phyloP scores from a whole-genome alignment of 1,140 invertebrate genomes.

The Euborellia annulipes region DNA sequence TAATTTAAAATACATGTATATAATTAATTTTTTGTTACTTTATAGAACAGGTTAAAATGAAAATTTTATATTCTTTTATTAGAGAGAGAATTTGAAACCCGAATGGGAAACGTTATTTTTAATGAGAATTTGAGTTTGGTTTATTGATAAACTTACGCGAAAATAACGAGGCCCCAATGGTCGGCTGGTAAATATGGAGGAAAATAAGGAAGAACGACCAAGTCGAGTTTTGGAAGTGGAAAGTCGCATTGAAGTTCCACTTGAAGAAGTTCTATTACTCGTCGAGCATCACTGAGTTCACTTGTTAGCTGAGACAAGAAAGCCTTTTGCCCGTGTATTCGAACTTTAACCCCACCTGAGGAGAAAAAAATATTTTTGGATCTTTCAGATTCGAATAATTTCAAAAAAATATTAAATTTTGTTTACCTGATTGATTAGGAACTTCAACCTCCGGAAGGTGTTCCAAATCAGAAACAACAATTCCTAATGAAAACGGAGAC shows the following conservation, averaged over 20 bases:
- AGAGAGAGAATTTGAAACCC: too few relatives aligned
- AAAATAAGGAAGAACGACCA: constrained; percentile 72
- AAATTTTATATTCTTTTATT: too few relatives aligned
- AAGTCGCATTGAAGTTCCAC: constrained; percentile 52
- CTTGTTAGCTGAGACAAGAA: constrained; percentile 43
- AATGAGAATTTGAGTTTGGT: too few relatives aligned
- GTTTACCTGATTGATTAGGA: not conserved
- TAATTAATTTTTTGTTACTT: too few relatives aligned
- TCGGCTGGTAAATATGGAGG: constrained; percentile 42
- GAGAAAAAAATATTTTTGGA: constrained; percentile 2
- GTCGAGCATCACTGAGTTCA: constrained; percentile 42
- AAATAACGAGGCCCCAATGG: constrained; percentile 59
- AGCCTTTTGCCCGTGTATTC: constrained; percentile 57
- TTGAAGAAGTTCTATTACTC: constrained; percentile 46
- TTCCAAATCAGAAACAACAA: constrained; percentile 59
- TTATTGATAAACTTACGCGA: constrained; percentile 39
- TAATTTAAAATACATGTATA: too few relatives aligned
- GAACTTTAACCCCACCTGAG: constrained; percentile 26
- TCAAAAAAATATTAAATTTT: too few relatives aligned
- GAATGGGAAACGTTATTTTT: too few relatives aligned
- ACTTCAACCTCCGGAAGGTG: not conserved
- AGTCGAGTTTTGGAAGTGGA: constrained; percentile 57
- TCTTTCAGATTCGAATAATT: too few relatives aligned
- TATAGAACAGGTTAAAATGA: too few relatives aligned
- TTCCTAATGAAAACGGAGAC: constrained; percentile 70